Conservation (phyloP, 2,888 invertebrate genomes). For the Pachydiplax longipennis region DNA sequence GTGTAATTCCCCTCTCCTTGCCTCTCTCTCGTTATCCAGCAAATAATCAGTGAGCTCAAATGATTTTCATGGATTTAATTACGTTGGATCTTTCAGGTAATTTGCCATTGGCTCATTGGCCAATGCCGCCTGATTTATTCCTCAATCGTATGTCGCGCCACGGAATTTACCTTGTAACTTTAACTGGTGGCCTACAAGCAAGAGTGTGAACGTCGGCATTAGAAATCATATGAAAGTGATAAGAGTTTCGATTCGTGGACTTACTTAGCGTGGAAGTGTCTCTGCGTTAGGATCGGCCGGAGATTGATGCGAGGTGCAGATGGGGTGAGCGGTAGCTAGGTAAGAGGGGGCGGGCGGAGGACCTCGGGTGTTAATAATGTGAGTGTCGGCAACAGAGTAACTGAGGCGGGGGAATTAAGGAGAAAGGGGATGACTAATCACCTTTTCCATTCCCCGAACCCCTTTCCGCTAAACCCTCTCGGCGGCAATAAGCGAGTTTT, state of each 20-base stretch:
- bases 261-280: background rate
- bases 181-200: too few species aligned
- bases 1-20: too few species aligned
- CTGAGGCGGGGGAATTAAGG: constrained; percentile 44
- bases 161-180: too few species aligned
- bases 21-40: too few species aligned
- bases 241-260: background rate
- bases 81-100: too few species aligned
- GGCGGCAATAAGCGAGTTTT: constrained; percentile 23
- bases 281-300: background rate
- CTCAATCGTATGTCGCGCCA: too few species aligned
- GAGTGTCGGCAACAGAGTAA: constrained; percentile 44
- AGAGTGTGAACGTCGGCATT: too few species aligned
- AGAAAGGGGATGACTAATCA: constrained; percentile 44
- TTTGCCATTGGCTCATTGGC: too few species aligned
- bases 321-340: background rate
- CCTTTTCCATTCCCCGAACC: constrained; percentile 3
- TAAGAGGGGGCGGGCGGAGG: background rate
- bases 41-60: too few species aligned
- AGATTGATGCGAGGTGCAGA: background rate
- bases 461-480: background rate
- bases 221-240: too few species aligned
- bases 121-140: too few species aligned
- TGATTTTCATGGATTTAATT: too few species aligned
- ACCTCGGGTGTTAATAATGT: constrained; percentile 38